Base-by-base conservation (phyloP, 1,140 invertebrate species). In the Drosophila malerkotliana region DNA sequence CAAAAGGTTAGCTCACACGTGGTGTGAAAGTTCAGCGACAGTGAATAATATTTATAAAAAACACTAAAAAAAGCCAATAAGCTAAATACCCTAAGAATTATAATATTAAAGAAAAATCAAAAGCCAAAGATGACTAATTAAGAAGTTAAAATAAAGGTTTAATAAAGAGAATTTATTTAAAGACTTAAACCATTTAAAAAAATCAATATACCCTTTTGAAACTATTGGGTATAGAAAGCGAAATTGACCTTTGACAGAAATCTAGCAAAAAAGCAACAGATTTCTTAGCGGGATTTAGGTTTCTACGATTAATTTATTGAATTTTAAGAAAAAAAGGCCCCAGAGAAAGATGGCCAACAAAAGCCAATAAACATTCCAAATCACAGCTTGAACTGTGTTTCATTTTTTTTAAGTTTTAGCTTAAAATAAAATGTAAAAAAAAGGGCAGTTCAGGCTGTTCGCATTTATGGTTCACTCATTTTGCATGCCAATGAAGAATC, bases 401-500 rank as follows among this genome's bases (percentile, higher is more conserved):
- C 5, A 48, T 18, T 14, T 34, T 34, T 44, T 21, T 28, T 34
- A 39, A 39, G n/a, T 34, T 39, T 39, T 26, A 53, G 32, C 37
- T 68, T 28, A 6, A 28, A 28, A 28, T 6, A 28, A 28, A 28
- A 28, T 28, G 26, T 28, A 6, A 6, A 28, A 28, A 28, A 28
- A 28, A 28, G 6, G 5, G 47, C 21, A 10, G 4, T 41, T 15
- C 24, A 45, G 34, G 37, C 21, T 3, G 21, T 21, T 21, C 21
- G 21, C 51, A 68, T 56, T 55, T 67, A 47, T 34, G 77, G 77
- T 81, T 69, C 64, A 81, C 77, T 87, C 81, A 58, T 77, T 53
- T 61, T 72, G 82, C 64, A 85, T 85, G 82, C 82, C 78, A 87
- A 85, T 87, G 64, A 85, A 71, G 80, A 74, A 82, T 85, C 79